phyloP scores from a whole-genome alignment of 2,797 vertebrate genomes.

The Peromyscus eremicus region DNA sequence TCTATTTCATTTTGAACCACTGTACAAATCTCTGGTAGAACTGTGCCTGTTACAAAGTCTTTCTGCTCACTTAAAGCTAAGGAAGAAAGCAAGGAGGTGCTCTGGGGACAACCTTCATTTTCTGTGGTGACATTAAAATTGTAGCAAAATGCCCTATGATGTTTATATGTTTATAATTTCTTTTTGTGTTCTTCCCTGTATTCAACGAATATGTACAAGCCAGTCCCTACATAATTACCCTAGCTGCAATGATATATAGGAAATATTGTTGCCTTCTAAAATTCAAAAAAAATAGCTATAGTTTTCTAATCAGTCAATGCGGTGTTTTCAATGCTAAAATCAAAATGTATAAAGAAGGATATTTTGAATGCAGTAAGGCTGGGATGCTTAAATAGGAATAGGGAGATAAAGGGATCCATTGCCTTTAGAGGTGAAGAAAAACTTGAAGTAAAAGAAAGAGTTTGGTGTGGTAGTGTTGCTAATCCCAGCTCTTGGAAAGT shows the following conservation, averaged over 20 bases:
- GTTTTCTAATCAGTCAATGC: not conserved
- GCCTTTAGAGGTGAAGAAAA: not conserved
- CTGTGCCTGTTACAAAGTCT: slow-evolving; percentile 35
- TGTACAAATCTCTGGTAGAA: slow-evolving; percentile 61
- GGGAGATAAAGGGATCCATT: not conserved
- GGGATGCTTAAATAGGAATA: not conserved
- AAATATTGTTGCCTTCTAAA: not conserved
- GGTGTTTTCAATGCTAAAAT: not conserved
- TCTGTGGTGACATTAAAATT: not conserved
- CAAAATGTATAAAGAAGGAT: not conserved
- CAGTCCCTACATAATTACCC: not conserved
- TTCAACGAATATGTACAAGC: not conserved
- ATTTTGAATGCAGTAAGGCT: not conserved
- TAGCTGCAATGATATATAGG: not conserved
- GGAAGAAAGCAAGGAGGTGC: not conserved
- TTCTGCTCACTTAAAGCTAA: slow-evolving; percentile 39
- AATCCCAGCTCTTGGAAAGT: not conserved
- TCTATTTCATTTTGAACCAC: slow-evolving; percentile 73
- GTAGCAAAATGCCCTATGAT: not conserved
- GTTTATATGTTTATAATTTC: not conserved
- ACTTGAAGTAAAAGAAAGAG: not conserved
- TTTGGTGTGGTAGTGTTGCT: not conserved
- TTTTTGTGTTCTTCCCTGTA: not conserved
- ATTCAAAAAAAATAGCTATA: not conserved
- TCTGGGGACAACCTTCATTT: not conserved